Conservation (phyloP, 92 coral and sea anemone genomes). For the Diadumene lineata region DNA sequence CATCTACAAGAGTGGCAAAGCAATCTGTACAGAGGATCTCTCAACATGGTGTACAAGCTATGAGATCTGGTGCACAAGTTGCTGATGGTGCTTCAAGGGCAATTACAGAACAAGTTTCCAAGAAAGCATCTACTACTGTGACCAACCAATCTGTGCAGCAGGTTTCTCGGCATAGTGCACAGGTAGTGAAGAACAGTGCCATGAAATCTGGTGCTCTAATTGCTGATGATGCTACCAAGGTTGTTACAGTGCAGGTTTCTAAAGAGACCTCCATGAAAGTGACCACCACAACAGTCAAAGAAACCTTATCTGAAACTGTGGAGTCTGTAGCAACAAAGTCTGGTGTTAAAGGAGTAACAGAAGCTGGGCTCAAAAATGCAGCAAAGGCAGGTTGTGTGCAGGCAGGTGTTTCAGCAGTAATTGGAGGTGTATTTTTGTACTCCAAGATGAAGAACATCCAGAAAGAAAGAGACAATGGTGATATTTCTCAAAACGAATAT, state of each 20-base stretch:
- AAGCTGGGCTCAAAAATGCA: not conserved
- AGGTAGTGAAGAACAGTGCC: not conserved
- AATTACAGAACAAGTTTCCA: too few relatives aligned
- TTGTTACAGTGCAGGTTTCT: not conserved
- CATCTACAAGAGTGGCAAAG: too few relatives aligned
- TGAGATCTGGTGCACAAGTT: too few relatives aligned
- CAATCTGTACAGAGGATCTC: too few relatives aligned
- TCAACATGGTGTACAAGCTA: too few relatives aligned
- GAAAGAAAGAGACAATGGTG: not conserved
- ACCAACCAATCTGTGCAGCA: too few relatives aligned
- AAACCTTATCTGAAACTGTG: not conserved
- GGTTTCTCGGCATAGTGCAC: too few relatives aligned
- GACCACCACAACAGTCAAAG: not conserved
- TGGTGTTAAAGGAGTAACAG: not conserved
- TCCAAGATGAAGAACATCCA: not conserved
- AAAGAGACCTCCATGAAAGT: constrained; percentile 1
- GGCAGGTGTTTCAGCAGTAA: constrained; percentile 22
- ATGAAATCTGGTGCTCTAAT: not conserved
- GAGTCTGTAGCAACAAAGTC: not conserved
- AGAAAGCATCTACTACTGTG: too few relatives aligned
- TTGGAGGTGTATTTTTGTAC: constrained; percentile 29
- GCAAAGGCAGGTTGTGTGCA: constrained; percentile 9
- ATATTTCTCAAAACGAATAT: not conserved
- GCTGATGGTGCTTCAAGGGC: too few relatives aligned
- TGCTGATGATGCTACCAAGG: not conserved